Base-by-base conservation (phyloP, 2,888 invertebrate species). In the Amphipyra tragopoginis region DNA sequence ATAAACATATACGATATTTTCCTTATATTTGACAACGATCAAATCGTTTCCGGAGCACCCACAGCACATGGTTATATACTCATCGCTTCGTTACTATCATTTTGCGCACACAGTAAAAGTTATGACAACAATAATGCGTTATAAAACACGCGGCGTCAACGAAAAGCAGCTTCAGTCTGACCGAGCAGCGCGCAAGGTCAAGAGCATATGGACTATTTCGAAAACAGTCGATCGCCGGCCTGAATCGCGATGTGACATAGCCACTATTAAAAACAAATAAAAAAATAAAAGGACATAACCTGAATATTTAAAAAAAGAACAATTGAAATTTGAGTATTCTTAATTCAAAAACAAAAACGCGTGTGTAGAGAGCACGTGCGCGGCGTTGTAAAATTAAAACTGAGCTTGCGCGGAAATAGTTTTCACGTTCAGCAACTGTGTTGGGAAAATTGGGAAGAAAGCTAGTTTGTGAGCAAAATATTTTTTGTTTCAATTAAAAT, bases 111-210 rank as follows among this genome's bases (percentile, higher is more conserved):
- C 89, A 81, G 90, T 89, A 91, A 93, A 91, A 92, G 91, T 92
- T 90, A 91, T 90, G 88, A 93, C 92, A 91, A 93, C 92, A 93
- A 90, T 89, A 86, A 86, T 86, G 87, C 90, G 87, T 93, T 93
- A 94, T 94, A 94, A 94, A 94, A 93, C 90, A 86, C 83, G 84
- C 86, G 76, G 88, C 82, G 83, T 82, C 84, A 81, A 87, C 91
- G 86, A 89, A 92, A 92, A 90, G 86, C 86, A 82, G 87, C 89
- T 90, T 92, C 93, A 94, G 94, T 94, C 79, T 85, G 85, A 82
- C 80, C 79, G 87, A 85, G 89, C 86, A 77, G 83, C 80, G 85
- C 86, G 90, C 93, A 93, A 94, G 94, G 94, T 94, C 94, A 94
- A 92, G 92, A 91, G 84, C 92, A 86, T 79, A 82, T 86, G 86